Base-by-base conservation (phyloP, 2,797 vertebrate genomes). In the Mallotus villosus region DNA sequence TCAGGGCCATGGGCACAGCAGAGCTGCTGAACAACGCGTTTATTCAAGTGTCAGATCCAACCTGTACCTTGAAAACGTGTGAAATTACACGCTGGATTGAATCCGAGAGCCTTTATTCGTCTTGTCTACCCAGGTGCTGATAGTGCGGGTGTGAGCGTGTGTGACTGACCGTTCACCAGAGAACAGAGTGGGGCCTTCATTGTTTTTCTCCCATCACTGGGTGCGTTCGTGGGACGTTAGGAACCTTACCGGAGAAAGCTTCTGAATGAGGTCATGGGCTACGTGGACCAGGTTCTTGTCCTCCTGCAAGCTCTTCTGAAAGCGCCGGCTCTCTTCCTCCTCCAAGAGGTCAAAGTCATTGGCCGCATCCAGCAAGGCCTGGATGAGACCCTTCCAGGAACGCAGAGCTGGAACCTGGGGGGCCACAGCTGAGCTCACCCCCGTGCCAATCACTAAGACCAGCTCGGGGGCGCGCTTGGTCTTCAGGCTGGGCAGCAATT, bases 251-350 rank as follows among this genome's bases (percentile, higher is more conserved):
- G 96, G 97, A 63, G 97, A 98, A 65, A 99, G 94, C 89, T 98
- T 99, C 92, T 98, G 97, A 87, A 98, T 97, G 72, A 99, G 96
- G 89, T 98, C 97, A 22, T 98, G 97, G 79, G 97, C 97, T 66
- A 98, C 94, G 2, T 97, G 96, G 72, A 98, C 93, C 80, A 98
- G 89, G 91, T 98, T 98, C 92, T 98, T 98, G 87, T 98, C 95
- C 77, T 98, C 96, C 1, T 94, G 93, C 78, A 98, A 94, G 89
- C 96, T 95, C 66, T 97, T 97, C 85, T 98, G 96, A 82, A 99
- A 98, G n/a, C 94, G 92, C 21, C 90, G 94, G 80, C 94, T 96
- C 81, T 98, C 97, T 75, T 99, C 97, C 49, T 98, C 97, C 87
- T 98, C 96, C 2, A 98, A 91, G 5, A 99, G 93, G 83, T 97